These are phyloP conservation scores for Elegia similella DNA, from an alignment of 2,888 invertebrate genomes.

Conservation along the genomic window DNA sequence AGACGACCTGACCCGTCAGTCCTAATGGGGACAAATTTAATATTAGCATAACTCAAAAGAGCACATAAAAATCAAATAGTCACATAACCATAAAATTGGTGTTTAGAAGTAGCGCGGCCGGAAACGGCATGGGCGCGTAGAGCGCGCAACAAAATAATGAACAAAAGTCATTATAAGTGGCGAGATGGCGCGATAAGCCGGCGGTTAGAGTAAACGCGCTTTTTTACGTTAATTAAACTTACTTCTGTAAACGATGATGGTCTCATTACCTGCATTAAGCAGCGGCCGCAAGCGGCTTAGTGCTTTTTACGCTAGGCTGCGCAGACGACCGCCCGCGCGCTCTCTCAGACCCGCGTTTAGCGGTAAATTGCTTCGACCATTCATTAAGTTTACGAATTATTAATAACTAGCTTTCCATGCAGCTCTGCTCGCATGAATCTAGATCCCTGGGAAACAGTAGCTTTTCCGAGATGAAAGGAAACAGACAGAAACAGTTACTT, in stretches of 20 bases:
- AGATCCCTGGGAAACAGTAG: no score
- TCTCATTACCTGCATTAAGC: slow-evolving; percentile 68
- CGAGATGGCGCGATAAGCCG: slow-evolving; percentile 68
- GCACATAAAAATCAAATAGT: slow-evolving; percentile 55
- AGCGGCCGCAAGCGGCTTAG: slow-evolving; percentile 44
- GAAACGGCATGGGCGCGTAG: slow-evolving; percentile 64
- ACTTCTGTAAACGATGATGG: slow-evolving; percentile 76
- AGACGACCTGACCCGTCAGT: no score
- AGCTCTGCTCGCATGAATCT: no score
- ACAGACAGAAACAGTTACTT: no score
- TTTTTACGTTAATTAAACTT: slow-evolving; percentile 81
- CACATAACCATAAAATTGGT: slow-evolving; percentile 66
- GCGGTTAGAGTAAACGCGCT: slow-evolving; percentile 76
- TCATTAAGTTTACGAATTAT: slow-evolving; percentile 14
- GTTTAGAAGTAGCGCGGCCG: slow-evolving; percentile 61
- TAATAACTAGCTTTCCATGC: background rate
- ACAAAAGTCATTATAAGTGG: slow-evolving; percentile 76
- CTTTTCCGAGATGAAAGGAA: no score
- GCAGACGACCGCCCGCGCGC: slow-evolving; percentile 30
- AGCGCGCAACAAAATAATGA: slow-evolving; percentile 74
- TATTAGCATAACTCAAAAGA: no score
- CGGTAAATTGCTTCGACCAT: slow-evolving; percentile 32
- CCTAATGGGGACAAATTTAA: no score
- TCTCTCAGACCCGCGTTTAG: slow-evolving; percentile 30
- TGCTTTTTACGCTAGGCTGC: slow-evolving; percentile 62